Conservation (phyloP, 2,888 invertebrate species). For the Villa cingulata region DNA sequence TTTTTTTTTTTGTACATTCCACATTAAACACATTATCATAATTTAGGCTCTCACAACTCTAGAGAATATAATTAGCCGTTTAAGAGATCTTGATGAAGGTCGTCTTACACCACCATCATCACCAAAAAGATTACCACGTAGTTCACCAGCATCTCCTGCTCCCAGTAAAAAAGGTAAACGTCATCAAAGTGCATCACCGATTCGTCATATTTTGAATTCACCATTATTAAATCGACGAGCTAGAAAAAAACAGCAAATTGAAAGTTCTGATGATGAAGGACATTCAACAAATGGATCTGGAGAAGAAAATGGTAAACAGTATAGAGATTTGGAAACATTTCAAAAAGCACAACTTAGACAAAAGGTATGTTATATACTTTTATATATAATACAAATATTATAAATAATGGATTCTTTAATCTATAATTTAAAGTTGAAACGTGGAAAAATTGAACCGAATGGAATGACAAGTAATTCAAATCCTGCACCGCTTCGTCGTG, state of each 20-base stretch:
- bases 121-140: conserved; percentile 52
- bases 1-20: background rate
- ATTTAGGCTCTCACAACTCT: conserved; percentile 41
- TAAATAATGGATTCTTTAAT: no score
- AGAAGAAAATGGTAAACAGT: conserved; percentile 57
- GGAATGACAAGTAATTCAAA: conserved; percentile 32
- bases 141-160: conserved; percentile 62
- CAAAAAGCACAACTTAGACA: conserved; percentile 83
- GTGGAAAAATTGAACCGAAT: conserved; percentile 47
- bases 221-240: conserved; percentile 64
- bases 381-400: no score
- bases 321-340: conserved; percentile 76
- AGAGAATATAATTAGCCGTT: conserved; percentile 43
- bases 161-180: conserved; percentile 57
- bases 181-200: conserved; percentile 68
- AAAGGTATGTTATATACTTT: conserved; percentile 53
- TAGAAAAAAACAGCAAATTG: conserved; percentile 59
- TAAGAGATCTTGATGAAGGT: conserved; percentile 41
- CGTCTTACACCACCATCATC: conserved; percentile 38
- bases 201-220: conserved; percentile 68
- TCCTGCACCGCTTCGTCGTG: conserved; percentile 46
- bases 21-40: background rate
- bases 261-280: conserved; percentile 73
- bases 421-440: conserved; percentile 55
- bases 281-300: conserved; percentile 40